A percentile compares a stretch with the other conserved stretches of the same genome.
These are phyloP conservation scores for Epirrhoe alternata DNA, from an alignment of 2,888 invertebrate species.

Conservation along the genomic window DNA sequence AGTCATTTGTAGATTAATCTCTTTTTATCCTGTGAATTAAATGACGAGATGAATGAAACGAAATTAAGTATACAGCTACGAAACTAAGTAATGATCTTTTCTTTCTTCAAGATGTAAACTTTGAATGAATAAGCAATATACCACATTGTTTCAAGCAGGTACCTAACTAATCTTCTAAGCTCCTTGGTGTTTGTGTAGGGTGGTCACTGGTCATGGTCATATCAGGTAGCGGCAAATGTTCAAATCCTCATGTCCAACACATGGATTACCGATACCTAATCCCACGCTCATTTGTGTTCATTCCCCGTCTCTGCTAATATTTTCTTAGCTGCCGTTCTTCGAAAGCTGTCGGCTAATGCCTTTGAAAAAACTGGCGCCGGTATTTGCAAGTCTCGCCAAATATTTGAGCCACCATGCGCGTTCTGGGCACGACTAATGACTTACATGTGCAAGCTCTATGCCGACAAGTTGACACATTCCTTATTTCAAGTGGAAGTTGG, in stretches of 20 bases:
- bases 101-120: no score
- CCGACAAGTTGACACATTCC: slow-evolving; percentile 56
- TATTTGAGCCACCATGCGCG: slow-evolving; percentile 70
- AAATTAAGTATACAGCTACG: no score
- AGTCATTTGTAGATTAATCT: no score
- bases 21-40: no score
- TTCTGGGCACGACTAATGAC: slow-evolving; percentile 74
- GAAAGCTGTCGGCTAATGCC: slow-evolving; percentile 59
- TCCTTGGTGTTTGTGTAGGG: slow-evolving; percentile 19
- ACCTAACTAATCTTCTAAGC: slow-evolving; percentile 14
- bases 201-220: slow-evolving; percentile 19
- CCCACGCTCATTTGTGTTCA: slow-evolving; percentile 82
- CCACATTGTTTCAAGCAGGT: slow-evolving; percentile 10
- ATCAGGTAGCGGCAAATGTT: slow-evolving; percentile 38
- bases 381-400: slow-evolving; percentile 78
- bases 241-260: slow-evolving; percentile 42
- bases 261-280: slow-evolving; percentile 65
- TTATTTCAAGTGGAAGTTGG: slow-evolving; percentile 41
- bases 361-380: slow-evolving; percentile 67
- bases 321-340: slow-evolving; percentile 73
- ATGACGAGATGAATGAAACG: no score
- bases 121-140: not conserved
- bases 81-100: no score
- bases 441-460: slow-evolving; percentile 75
- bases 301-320: slow-evolving; percentile 75